phyloP scores from a whole-genome alignment of 1,140 invertebrate genomes.

The Odontomachus brunneus region DNA sequence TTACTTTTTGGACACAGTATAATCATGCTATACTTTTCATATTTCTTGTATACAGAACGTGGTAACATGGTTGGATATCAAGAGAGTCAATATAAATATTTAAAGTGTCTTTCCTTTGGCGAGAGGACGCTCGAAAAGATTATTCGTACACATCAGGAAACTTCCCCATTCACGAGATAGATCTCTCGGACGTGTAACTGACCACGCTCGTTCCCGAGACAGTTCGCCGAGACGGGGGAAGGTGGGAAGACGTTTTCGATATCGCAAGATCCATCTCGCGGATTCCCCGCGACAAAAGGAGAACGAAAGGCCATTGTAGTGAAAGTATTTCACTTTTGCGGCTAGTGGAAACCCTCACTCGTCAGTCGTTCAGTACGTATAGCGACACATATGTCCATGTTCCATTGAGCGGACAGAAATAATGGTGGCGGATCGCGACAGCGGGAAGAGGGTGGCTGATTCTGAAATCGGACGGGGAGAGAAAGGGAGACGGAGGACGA shows the following conservation, averaged over 20 bases:
- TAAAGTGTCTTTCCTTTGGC: no score
- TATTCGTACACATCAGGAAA: conserved; percentile 27
- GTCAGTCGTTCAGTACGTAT: conserved; percentile 40
- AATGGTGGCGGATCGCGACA: conserved; percentile 45
- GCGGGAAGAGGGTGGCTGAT: not conserved
- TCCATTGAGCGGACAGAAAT: conserved; percentile 68
- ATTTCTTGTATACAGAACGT: no score
- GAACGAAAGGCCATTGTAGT: conserved; percentile 53
- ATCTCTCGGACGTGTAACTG: conserved; percentile 24
- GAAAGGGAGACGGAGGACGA: conserved; percentile 10
- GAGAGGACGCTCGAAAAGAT: conserved; percentile 13
- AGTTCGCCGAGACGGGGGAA: not conserved
- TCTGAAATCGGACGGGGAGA: conserved; percentile 22
- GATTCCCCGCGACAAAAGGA: conserved; percentile 43
- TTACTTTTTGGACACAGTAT: no score
- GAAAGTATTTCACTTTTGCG: conserved; percentile 61
- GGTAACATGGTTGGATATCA: no score
- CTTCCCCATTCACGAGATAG: conserved; percentile 15
- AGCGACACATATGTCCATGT: conserved; percentile 60
- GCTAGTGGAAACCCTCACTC: conserved; percentile 18
- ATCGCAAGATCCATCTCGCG: conserved; percentile 45
- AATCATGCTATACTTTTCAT: no score
- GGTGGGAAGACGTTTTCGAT: not conserved
- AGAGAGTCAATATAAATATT: no score
- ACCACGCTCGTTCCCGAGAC: conserved; percentile 12